Evolutionary conservation across 2,888 invertebrate genomes (phyloP), one percentile per base, ranked within the genome.

Genomic region (Trimorus sp.): DNA sequence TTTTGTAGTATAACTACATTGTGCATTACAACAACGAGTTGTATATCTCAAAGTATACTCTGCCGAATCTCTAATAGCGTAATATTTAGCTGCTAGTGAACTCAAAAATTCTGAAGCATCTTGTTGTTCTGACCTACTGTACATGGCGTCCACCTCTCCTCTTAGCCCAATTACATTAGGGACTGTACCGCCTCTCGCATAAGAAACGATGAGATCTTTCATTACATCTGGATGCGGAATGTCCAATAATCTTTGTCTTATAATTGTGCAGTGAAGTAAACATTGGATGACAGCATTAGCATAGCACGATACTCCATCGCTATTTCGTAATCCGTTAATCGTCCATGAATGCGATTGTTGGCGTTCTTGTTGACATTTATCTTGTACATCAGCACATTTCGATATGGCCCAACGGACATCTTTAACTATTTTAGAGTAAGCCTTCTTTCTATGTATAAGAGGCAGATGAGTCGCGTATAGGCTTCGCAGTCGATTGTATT

Each of bases 201-300:
- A 62, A 14, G 9, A 14, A 40, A n/a, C 15, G 1, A 40, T 15
- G n/a, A 48, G 45, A 15, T 36, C 12, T 45, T 60, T 62, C 8
- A 62, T 12, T 45, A 15, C 5, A 48, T 26, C 42, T 26, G 36
- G 2, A 14, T 45, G 7, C 11, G 36, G n/a, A 2, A 15, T 51
- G 40, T 7, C n/a, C 37, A 51, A 65, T 51, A 51, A 15, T 37
- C 9, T 11, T 65, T 65, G 65, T 65, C 65, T 36, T 37, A 65
- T 65, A 65, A 59, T n/a, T 14, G 40, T 63, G 37, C 62, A 63
- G 36, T 63, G 62, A n/a, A 63, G 15, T 49, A 63, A 36, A 63
- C 48, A 48, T 48, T 63, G 62, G 5, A 63, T 11, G 0, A 14
- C 36, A 0, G 12, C 48, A 37, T 63, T 63, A 7, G 59, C 59